These are phyloP conservation scores for Ammodramus savannarum DNA, from an alignment of 2,113 vertebrate genomes.

Conservation along the genomic window DNA sequence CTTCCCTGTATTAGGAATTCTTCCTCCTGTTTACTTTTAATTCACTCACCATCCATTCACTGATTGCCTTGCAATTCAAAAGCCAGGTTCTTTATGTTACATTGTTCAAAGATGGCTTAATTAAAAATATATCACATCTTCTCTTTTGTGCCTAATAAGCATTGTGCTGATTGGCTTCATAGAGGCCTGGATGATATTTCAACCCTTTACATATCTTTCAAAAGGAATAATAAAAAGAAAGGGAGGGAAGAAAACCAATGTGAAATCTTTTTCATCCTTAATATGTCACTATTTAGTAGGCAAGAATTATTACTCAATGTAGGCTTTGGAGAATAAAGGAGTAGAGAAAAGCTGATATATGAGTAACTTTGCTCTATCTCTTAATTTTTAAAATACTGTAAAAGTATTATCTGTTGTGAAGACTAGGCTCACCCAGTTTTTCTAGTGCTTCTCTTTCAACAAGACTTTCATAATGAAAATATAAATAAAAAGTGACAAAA, in stretches of 20 bases:
- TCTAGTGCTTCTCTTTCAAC: not conserved
- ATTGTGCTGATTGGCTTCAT: constrained; percentile 12
- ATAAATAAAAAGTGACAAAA: constrained; percentile 69
- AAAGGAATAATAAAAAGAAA: constrained; percentile 30
- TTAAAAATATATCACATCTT: constrained; percentile 54
- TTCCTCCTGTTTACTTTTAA: constrained; percentile 45
- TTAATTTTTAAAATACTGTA: constrained; percentile 19
- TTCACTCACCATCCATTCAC: constrained; percentile 1
- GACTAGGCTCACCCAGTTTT: not conserved
- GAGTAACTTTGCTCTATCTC: not conserved
- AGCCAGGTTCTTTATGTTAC: not conserved
- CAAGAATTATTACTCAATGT: not conserved
- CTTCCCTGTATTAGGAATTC: not conserved
- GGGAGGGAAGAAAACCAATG: not conserved
- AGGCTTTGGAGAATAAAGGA: not conserved
- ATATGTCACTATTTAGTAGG: constrained; percentile 1
- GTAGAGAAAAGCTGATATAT: not conserved
- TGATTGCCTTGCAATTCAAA: constrained; percentile 46
- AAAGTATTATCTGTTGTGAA: not conserved
- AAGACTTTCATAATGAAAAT: constrained; percentile 38
- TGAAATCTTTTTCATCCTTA: constrained; percentile 27
- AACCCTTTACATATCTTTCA: constrained; percentile 18
- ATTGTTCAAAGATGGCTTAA: constrained; percentile 52
- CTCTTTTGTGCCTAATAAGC: constrained; percentile 23
- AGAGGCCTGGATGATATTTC: constrained; percentile 22